phyloP scores from a whole-genome alignment of 2,888 invertebrate genomes.

The Philaethria dido region DNA sequence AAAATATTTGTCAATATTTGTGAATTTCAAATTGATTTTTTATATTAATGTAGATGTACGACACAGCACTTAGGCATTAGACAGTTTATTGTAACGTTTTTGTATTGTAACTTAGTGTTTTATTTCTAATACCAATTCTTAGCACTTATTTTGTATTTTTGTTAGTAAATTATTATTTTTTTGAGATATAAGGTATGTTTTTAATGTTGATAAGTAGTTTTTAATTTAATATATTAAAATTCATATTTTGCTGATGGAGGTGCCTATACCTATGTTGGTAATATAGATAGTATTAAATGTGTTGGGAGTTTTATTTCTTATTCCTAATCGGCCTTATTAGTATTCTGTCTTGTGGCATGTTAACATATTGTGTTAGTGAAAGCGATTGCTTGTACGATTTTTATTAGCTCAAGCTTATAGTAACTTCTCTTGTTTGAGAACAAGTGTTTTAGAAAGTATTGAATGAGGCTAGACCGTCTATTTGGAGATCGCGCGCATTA shows the following conservation, averaged over 20 bases:
- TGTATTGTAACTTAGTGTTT: slow-evolving; percentile 40
- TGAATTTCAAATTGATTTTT: slow-evolving; percentile 27
- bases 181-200: slow-evolving; percentile 81
- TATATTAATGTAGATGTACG: slow-evolving; percentile 9
- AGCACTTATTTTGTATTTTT: slow-evolving; percentile 60
- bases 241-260: slow-evolving; percentile 66
- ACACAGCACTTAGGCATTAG: slow-evolving; percentile 23
- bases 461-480: slow-evolving; percentile 59
- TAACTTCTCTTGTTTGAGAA: not conserved
- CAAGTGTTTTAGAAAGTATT: slow-evolving; percentile 29
- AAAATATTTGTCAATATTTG: slow-evolving; percentile 23
- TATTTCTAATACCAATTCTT: slow-evolving; percentile 48
- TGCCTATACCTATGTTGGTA: slow-evolving; percentile 72
- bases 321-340: slow-evolving; percentile 25
- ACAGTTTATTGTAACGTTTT: slow-evolving; percentile 35
- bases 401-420: not conserved
- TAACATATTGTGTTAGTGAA: slow-evolving; percentile 5
- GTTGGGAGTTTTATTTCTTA: slow-evolving; percentile 54
- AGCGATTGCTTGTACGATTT: slow-evolving; percentile 10
- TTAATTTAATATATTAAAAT: slow-evolving; percentile 79
- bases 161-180: slow-evolving; percentile 82
- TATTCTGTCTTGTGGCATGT: not conserved
- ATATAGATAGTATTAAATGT: slow-evolving; percentile 66
- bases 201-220: slow-evolving; percentile 80
- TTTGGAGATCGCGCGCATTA: slow-evolving; percentile 66